These are phyloP conservation scores for Lacanobia wlatinum DNA, from an alignment of 2,888 invertebrate genomes.

Conservation along the genomic window DNA sequence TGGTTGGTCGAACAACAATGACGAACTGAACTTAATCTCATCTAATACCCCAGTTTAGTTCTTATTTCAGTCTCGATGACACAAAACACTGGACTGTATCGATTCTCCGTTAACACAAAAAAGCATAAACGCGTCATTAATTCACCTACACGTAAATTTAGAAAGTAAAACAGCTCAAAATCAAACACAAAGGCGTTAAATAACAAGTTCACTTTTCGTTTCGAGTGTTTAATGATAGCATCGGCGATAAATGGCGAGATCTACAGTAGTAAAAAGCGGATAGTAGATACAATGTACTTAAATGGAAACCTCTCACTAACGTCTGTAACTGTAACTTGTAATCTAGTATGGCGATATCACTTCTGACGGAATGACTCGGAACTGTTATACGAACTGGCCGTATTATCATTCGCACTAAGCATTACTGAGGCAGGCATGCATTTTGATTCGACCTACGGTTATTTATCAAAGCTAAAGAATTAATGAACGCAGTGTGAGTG, in stretches of 20 bases:
- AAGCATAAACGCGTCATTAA: slow-evolving; percentile 44
- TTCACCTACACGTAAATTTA: slow-evolving; percentile 68
- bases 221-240: slow-evolving; percentile 78
- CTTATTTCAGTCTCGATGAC: slow-evolving; percentile 38
- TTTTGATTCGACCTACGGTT: slow-evolving; percentile 61
- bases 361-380: slow-evolving; percentile 68
- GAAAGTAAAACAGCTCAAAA: slow-evolving; percentile 80
- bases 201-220: slow-evolving; percentile 82
- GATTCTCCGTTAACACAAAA: slow-evolving; percentile 32
- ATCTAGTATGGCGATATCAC: slow-evolving; percentile 72
- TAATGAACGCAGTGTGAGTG: slow-evolving; percentile 50
- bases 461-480: slow-evolving; percentile 72
- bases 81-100: slow-evolving; percentile 39
- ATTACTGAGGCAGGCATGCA: slow-evolving; percentile 60
- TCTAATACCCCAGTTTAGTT: slow-evolving; percentile 45
- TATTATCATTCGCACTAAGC: slow-evolving; percentile 69
- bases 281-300: slow-evolving; percentile 74
- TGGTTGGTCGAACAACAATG: slow-evolving; percentile 76
- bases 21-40: slow-evolving; percentile 69
- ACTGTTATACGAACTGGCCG: slow-evolving; percentile 71
- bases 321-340: slow-evolving; percentile 75
- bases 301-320: slow-evolving; percentile 80
- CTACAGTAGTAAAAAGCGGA: slow-evolving; percentile 76
- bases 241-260: slow-evolving; percentile 75
- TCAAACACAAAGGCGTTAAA: slow-evolving; percentile 70